Evolutionary conservation across 2,113 vertebrate genomes (phyloP).

Genomic region (Mormyrus iriodes): DNA sequence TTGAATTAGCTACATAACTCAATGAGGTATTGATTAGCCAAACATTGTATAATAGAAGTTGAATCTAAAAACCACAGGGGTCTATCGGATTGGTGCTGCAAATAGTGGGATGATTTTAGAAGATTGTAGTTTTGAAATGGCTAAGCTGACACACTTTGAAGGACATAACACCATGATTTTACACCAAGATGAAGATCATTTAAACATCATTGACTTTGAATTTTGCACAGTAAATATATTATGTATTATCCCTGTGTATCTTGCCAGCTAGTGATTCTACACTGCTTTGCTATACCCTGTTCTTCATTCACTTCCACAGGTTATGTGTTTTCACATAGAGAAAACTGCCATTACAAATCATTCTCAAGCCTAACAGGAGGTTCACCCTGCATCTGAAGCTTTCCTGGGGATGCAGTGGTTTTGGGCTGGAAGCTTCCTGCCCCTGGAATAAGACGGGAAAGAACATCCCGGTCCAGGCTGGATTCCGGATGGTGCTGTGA

Average conservation of each 20-base stretch:
- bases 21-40: not conserved
- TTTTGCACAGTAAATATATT: not conserved
- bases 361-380: not conserved
- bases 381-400: not conserved
- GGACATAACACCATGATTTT: not conserved
- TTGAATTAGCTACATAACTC: not conserved
- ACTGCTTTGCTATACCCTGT: not conserved
- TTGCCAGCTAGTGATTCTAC: not conserved
- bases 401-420: not conserved
- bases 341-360: not conserved
- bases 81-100: not conserved
- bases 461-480: not conserved
- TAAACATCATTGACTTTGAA: not conserved
- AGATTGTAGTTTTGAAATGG: not conserved
- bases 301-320: not conserved
- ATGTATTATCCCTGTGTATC: not conserved
- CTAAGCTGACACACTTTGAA: not conserved
- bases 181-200: not conserved
- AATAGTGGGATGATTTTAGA: not conserved
- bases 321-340: not conserved
- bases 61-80: not conserved
- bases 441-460: not conserved
- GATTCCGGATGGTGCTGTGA: not conserved
- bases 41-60: not conserved
- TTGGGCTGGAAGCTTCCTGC: not conserved